Evolutionary conservation across 2,888 invertebrate genomes (phyloP).

Genomic region (Scaptomyza cyrtandrae): DNA sequence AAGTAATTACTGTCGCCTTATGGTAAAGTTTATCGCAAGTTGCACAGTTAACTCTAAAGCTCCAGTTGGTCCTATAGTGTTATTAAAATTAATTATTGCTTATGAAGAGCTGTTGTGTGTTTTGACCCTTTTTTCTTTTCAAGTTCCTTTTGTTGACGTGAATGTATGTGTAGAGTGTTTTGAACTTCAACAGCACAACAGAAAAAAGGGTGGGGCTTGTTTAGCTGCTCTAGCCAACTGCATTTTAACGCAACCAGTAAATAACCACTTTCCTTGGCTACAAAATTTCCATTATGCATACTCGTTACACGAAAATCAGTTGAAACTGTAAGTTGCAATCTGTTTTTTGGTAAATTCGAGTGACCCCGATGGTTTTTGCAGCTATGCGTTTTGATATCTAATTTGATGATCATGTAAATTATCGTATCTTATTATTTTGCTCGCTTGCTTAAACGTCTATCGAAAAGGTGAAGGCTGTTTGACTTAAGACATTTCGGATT

Average conservation of each 20-base stretch:
- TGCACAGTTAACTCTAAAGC: too few species aligned
- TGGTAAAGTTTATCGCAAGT: too few species aligned
- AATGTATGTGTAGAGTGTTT: conserved; percentile 26
- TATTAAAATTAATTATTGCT: too few species aligned
- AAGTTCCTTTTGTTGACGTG: conserved; percentile 12
- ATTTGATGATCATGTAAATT: conserved; percentile 52
- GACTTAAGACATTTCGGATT: conserved; percentile 10
- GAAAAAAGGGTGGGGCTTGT: conserved; percentile 35
- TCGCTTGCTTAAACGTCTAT: conserved; percentile 19
- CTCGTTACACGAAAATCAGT: conserved; percentile 10
- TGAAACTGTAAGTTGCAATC: conserved; percentile 1
- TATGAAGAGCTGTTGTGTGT: background rate
- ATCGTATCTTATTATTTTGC: conserved; percentile 38
- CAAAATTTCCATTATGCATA: conserved; percentile 11
- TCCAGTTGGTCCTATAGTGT: too few species aligned
- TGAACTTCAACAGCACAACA: conserved; percentile 67
- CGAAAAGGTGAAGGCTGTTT: conserved; percentile 58
- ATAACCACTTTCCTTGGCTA: conserved; percentile 35
- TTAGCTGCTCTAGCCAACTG: conserved; percentile 9
- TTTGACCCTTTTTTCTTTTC: background rate
- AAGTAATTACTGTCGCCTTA: background rate
- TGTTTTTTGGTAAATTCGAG: conserved; percentile 16
- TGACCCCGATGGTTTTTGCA: conserved; percentile 44
- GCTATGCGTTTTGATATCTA: conserved; percentile 21
- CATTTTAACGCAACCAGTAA: conserved; percentile 13